Percentiles rank a stretch among this genome's conserved stretches.
Evolutionary conservation across 1,140 invertebrate genomes (phyloP).

Genomic region (Microplitis mediator): DNA sequence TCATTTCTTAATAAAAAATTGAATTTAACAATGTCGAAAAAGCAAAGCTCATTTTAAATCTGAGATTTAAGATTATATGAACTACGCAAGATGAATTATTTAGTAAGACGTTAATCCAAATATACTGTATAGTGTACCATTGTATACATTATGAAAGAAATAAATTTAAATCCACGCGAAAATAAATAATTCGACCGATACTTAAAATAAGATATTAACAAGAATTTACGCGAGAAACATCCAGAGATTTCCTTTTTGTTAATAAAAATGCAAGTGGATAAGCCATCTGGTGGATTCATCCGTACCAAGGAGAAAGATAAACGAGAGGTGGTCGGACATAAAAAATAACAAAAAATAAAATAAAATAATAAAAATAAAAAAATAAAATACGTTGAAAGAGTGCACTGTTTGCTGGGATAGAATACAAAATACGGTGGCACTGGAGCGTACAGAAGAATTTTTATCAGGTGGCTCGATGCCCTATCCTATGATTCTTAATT

Average conservation of each 20-base stretch:
- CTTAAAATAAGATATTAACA: constrained; percentile 11
- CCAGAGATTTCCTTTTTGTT: background rate
- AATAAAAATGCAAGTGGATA: background rate
- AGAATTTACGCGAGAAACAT: background rate
- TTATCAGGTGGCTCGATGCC: constrained; percentile 18
- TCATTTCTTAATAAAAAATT: no score
- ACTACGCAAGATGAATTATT: no score
- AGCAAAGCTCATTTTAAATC: no score
- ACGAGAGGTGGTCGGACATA: background rate
- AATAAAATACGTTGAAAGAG: constrained; percentile 6
- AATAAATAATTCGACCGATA: constrained; percentile 7
- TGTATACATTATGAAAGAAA: background rate
- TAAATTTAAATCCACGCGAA: background rate
- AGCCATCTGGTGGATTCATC: background rate
- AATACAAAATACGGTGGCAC: constrained; percentile 23
- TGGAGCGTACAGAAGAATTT: constrained; percentile 17
- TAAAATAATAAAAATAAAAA: no score
- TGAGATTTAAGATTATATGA: no score
- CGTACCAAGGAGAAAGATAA: background rate
- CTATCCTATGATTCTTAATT: background rate
- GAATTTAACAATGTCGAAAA: no score
- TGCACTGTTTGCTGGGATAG: constrained; percentile 17
- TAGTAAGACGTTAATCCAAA: background rate
- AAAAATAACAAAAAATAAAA: background rate
- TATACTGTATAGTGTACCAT: background rate